A percentile compares a stretch with the other conserved stretches of the same genome.
phyloP scores from a whole-genome alignment of 2,113 vertebrate genomes.

The Phyllostomus discolor region DNA sequence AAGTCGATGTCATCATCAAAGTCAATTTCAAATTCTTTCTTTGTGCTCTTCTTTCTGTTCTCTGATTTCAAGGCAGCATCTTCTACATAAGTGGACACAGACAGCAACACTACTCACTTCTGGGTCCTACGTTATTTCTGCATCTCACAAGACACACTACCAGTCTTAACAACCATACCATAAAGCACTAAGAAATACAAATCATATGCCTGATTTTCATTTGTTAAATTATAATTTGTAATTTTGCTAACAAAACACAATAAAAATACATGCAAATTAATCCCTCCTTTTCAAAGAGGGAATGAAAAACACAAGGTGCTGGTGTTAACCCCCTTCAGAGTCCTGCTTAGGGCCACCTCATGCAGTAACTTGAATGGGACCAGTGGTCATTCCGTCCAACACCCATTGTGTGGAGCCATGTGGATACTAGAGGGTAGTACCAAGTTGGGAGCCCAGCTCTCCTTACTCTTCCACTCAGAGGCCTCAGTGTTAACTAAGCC shows the following conservation, averaged over 20 bases:
- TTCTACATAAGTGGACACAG: slow-evolving; percentile 43
- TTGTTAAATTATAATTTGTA: not conserved
- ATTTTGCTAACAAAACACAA: not conserved
- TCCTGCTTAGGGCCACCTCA: fast-evolving
- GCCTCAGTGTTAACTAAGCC: not conserved
- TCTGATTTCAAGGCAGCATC: not conserved
- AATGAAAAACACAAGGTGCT: not conserved
- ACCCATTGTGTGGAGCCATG: fast-evolving
- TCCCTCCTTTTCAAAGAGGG: not conserved
- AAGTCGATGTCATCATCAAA: slow-evolving; percentile 90
- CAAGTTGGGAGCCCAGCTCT: not conserved
- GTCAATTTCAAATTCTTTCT: slow-evolving; percentile 86
- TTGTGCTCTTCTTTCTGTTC: slow-evolving; percentile 79
- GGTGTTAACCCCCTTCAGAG: not conserved
- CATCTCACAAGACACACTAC: not conserved
- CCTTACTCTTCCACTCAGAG: not conserved
- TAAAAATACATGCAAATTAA: not conserved
- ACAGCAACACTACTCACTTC: not conserved
- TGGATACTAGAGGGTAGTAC: not conserved
- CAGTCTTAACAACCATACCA: not conserved
- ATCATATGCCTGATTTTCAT: not conserved
- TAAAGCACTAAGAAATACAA: not conserved
- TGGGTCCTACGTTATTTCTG: not conserved
- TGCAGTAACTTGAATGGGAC: too few relatives aligned
- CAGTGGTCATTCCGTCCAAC: fast-evolving